Percentiles rank a stretch among this genome's conserved stretches.
Conservation (phyloP, 2,113 vertebrate genomes). For the Gavialis gangeticus region DNA sequence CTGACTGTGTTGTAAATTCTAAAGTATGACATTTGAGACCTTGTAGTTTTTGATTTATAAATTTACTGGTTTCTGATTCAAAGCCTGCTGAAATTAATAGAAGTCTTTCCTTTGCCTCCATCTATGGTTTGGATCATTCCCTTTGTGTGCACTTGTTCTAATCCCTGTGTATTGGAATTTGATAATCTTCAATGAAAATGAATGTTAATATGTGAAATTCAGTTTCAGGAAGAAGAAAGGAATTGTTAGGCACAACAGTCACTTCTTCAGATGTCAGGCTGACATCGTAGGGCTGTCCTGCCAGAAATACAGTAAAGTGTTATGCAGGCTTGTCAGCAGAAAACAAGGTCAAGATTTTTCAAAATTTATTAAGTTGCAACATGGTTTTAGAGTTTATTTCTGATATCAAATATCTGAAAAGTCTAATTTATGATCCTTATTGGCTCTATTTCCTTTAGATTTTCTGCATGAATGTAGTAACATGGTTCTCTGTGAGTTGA, state of each 20-base stretch:
- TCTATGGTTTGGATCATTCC: neutral
- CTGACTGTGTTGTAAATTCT: conserved; percentile 21
- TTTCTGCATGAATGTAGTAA: neutral
- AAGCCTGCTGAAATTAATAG: neutral
- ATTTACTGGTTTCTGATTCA: conserved; percentile 29
- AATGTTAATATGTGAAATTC: neutral
- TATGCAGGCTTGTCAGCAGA: neutral
- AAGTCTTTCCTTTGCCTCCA: conserved; percentile 10
- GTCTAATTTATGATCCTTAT: conserved; percentile 4
- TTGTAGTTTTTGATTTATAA: conserved; percentile 60
- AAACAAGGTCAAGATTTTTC: neutral
- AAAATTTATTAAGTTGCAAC: neutral
- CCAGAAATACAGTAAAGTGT: neutral
- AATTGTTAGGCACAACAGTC: neutral
- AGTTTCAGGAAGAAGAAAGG: neutral
- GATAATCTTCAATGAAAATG: neutral
- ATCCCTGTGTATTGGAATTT: neutral
- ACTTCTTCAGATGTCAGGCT: neutral
- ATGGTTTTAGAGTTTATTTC: neutral
- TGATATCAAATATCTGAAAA: neutral
- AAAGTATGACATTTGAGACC: conserved; percentile 48
- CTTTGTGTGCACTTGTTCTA: neutral
- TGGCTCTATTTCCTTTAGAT: neutral
- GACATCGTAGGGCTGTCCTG: neutral
- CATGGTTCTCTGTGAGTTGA: neutral